phyloP scores from a whole-genome alignment of 2,797 vertebrate species.

The Lithobates pipiens region DNA sequence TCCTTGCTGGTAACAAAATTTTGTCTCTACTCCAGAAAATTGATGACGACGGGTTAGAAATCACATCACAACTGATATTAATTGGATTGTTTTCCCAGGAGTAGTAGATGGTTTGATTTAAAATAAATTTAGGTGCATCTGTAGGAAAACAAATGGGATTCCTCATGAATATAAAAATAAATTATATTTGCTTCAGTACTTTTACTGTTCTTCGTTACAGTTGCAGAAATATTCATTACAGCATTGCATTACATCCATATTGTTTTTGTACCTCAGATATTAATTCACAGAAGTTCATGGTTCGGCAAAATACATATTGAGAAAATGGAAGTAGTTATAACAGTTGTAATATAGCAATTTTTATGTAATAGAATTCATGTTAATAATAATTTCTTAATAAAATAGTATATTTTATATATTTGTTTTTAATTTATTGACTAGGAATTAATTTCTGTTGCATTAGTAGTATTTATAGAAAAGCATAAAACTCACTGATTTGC shows the following conservation, averaged over 20 bases:
- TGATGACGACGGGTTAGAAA: conserved; percentile 91
- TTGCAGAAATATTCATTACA: conserved; percentile 10
- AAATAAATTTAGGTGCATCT: conserved; percentile 95
- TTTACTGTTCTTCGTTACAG: conserved; percentile 7
- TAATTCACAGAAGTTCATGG: background rate
- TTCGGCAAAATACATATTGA: background rate
- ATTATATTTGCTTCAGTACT: conserved; percentile 25
- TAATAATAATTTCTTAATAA: background rate
- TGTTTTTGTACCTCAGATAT: background rate
- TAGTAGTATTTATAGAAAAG: no score
- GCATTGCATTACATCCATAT: background rate
- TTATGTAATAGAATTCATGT: background rate
- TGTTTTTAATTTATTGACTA: background rate
- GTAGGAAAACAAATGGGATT: conserved; percentile 60
- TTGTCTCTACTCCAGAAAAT: conserved; percentile 93
- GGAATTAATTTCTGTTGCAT: no score
- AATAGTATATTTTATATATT: background rate
- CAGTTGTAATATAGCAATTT: background rate
- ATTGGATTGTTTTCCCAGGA: conserved; percentile 98
- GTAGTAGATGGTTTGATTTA: conserved; percentile 93
- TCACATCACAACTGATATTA: conserved; percentile 96
- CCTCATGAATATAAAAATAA: conserved; percentile 31
- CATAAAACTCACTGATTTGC: no score
- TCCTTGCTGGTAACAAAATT: conserved; percentile 87
- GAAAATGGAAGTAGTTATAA: background rate